Percentiles rank a stretch among this genome's conserved stretches.
Evolutionary conservation across 92 coral and sea anemone species (phyloP).

Genomic region (Scolanthus callimorphus): DNA sequence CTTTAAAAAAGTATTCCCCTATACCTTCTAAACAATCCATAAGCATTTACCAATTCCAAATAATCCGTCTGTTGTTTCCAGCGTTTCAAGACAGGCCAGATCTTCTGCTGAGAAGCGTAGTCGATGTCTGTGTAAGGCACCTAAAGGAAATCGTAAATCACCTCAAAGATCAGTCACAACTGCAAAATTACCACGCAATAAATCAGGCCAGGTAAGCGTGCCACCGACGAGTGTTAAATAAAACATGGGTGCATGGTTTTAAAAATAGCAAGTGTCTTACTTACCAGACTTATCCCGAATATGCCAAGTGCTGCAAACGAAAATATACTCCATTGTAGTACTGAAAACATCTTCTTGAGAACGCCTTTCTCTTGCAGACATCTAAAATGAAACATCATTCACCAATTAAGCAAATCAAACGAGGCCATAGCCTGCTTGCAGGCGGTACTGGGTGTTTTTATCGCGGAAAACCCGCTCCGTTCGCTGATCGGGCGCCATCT

Average conservation of each 20-base stretch:
- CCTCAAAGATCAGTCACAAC: no score
- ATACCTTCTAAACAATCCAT: constrained; percentile 95
- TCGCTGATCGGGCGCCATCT: no score
- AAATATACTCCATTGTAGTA: constrained; percentile 70
- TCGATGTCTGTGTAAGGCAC: constrained; percentile 91
- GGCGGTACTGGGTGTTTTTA: no score
- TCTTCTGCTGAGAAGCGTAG: constrained; percentile 43
- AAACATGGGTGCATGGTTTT: no score
- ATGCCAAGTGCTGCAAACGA: constrained; percentile 76
- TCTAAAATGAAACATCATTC: constrained; percentile 18
- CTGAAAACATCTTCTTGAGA: constrained; percentile 48
- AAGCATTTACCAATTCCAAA: constrained; percentile 75
- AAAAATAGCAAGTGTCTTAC: no score
- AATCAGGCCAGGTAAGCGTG: no score
- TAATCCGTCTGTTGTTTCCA: constrained; percentile 62
- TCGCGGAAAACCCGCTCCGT: no score
- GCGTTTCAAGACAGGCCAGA: constrained; percentile 91
- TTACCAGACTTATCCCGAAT: constrained; percentile 81
- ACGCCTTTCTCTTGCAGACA: constrained; percentile 59
- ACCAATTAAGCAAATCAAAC: background rate
- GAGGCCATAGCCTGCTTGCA: no score
- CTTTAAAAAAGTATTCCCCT: no score
- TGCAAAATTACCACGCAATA: no score
- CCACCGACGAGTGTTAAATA: no score
- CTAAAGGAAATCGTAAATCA: no score